phyloP scores from a whole-genome alignment of 1,140 invertebrate species.

The Prorops nasuta region DNA sequence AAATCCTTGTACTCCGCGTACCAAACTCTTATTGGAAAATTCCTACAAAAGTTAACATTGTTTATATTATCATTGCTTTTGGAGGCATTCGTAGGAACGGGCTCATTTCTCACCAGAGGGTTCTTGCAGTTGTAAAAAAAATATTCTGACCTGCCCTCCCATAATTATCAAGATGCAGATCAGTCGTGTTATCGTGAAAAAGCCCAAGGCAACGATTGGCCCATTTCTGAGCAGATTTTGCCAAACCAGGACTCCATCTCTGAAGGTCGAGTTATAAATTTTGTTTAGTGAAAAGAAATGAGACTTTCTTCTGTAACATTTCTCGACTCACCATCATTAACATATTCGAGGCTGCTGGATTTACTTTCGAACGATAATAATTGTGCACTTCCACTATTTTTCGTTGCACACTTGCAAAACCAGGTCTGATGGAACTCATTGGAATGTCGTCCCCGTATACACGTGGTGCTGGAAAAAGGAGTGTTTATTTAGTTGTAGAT shows the following conservation, averaged over 20 bases:
- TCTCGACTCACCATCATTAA: slow-evolving; percentile 81
- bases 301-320: no score
- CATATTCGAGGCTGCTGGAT: slow-evolving; percentile 76
- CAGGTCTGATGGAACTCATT: slow-evolving; percentile 59
- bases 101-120: slow-evolving; percentile 82
- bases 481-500: no score
- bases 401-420: slow-evolving; percentile 61
- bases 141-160: slow-evolving; percentile 82
- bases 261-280: slow-evolving; percentile 54
- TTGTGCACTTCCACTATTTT: slow-evolving; percentile 78
- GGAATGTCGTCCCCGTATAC: slow-evolving; percentile 63
- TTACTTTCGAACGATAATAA: slow-evolving; percentile 71
- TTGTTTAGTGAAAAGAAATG: no score
- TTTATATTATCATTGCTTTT: no score
- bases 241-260: slow-evolving; percentile 72
- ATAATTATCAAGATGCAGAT: slow-evolving; percentile 65
- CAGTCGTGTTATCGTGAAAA: slow-evolving; percentile 67
- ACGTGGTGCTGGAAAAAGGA: slow-evolving; percentile 54
- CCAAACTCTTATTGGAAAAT: slow-evolving; percentile 79
- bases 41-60: slow-evolving; percentile 64
- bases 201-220: slow-evolving; percentile 70
- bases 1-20: slow-evolving; percentile 74
- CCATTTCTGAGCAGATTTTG: slow-evolving; percentile 71
- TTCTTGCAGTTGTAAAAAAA: slow-evolving; percentile 75
- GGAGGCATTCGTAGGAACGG: no score